These are phyloP conservation scores for Mobula hypostoma DNA, from an alignment of 2,113 vertebrate species.

Conservation along the genomic window DNA sequence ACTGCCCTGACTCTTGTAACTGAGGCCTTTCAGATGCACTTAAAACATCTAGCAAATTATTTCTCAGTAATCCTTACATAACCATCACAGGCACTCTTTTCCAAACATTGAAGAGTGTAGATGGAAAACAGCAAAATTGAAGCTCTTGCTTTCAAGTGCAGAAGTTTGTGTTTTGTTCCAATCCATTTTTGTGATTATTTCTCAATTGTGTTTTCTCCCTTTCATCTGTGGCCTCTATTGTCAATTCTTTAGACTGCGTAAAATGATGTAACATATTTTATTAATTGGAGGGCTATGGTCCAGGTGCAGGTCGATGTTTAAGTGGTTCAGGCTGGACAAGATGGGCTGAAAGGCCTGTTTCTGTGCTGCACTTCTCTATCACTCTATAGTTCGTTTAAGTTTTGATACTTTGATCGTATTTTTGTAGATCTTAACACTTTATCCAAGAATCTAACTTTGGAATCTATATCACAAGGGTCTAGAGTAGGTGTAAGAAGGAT, in stretches of 20 bases:
- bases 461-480: neutral
- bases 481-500: neutral
- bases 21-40: too few relatives aligned
- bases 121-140: neutral
- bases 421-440: neutral
- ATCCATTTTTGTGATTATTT: neutral
- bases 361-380: too few relatives aligned
- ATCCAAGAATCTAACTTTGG: neutral
- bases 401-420: neutral
- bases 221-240: neutral
- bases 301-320: too few relatives aligned
- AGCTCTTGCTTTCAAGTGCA: neutral
- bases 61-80: neutral
- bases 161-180: neutral
- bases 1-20: too few relatives aligned
- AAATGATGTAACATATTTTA: neutral
- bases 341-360: too few relatives aligned
- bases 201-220: neutral
- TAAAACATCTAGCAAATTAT: neutral
- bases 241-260: neutral
- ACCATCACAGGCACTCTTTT: neutral
- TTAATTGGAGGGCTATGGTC: neutral
- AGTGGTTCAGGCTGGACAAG: too few relatives aligned
- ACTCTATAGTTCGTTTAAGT: too few relatives aligned
- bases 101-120: neutral